A percentile compares a stretch with the other conserved stretches of the same genome.
Evolutionary conservation across 2,113 vertebrate genomes (phyloP).

Genomic region (Oryzias curvinotus): DNA sequence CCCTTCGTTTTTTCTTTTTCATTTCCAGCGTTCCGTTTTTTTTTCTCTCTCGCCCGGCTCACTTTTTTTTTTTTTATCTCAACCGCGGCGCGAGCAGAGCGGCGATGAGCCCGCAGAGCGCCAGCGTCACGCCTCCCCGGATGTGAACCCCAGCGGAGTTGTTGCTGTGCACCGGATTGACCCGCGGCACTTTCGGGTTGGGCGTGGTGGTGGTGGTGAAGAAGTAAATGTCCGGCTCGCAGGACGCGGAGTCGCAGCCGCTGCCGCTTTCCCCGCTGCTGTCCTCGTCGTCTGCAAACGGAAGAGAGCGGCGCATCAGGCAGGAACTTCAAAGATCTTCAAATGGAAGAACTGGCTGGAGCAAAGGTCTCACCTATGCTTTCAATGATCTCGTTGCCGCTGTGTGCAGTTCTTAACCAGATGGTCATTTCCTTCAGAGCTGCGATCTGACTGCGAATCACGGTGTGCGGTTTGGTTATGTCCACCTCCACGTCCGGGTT

Average conservation of each 20-base stretch:
- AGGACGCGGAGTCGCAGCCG: slow-evolving; percentile 84
- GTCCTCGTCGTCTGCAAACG: slow-evolving; percentile 83
- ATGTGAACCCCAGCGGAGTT: slow-evolving; percentile 24
- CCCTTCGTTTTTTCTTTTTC: slow-evolving; percentile 53
- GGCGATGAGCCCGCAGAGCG: slow-evolving; percentile 60
- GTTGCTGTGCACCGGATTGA: slow-evolving; percentile 5
- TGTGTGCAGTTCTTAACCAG: slow-evolving; percentile 91
- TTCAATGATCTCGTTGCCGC: slow-evolving; percentile 87
- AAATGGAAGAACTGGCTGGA: too few species aligned
- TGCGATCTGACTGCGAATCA: slow-evolving; percentile 92
- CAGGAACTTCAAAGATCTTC: too few species aligned
- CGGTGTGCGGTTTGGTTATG: slow-evolving; percentile 87
- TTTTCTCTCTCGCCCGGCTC: slow-evolving; percentile 25
- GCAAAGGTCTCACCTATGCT: slow-evolving; percentile 79
- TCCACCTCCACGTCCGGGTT: slow-evolving; percentile 96
- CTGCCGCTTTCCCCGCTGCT: slow-evolving; percentile 91
- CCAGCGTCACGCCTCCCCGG: slow-evolving; percentile 56
- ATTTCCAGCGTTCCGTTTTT: slow-evolving; percentile 40
- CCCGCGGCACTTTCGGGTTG: slow-evolving; percentile 40
- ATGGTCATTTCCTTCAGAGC: slow-evolving; percentile 90
- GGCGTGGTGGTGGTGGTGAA: slow-evolving; percentile 66
- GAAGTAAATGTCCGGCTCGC: slow-evolving; percentile 83
- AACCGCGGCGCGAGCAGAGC: slow-evolving; percentile 64
- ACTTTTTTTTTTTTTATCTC: slow-evolving; percentile 76
- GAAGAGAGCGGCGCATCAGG: not conserved